phyloP scores from a whole-genome alignment of 2,888 invertebrate species.

The Glyphotaelius pellucidus region DNA sequence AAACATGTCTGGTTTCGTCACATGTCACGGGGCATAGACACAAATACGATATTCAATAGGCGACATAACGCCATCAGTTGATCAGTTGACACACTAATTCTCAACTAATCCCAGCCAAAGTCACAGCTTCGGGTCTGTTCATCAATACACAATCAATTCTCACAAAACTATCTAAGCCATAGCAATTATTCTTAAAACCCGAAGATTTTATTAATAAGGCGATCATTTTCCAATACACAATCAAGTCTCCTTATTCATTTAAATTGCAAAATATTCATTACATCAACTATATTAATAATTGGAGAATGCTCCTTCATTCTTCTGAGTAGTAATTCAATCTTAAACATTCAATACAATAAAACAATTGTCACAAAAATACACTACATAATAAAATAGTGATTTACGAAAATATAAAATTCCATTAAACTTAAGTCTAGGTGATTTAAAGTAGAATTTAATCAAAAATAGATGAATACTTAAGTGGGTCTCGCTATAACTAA shows the following conservation, averaged over 20 bases:
- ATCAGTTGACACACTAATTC: neutral
- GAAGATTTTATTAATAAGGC: neutral
- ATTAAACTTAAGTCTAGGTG: constrained; percentile 29
- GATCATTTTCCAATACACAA: neutral
- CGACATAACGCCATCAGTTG: neutral
- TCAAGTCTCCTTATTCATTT: constrained; percentile 2
- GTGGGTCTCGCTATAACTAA: constrained; percentile 18
- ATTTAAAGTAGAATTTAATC: constrained; percentile 27
- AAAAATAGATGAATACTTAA: constrained; percentile 38
- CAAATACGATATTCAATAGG: neutral
- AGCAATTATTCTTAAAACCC: constrained; percentile 2
- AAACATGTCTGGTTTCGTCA: neutral
- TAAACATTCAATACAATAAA: neutral
- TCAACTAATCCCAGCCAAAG: constrained; percentile 3
- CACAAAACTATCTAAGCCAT: neutral
- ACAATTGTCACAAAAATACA: constrained; percentile 49
- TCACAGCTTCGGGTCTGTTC: constrained; percentile 1
- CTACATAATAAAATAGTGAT: constrained; percentile 24
- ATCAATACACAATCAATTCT: neutral
- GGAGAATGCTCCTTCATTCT: neutral
- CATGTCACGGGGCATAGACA: neutral
- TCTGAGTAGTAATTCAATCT: neutral
- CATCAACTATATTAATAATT: constrained; percentile 31
- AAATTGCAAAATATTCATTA: constrained; percentile 18
- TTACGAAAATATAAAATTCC: constrained; percentile 34